A percentile compares a stretch with the other conserved stretches of the same genome.
These are phyloP conservation scores for Scopus umbretta DNA, from an alignment of 2,113 vertebrate genomes.

Conservation along the genomic window DNA sequence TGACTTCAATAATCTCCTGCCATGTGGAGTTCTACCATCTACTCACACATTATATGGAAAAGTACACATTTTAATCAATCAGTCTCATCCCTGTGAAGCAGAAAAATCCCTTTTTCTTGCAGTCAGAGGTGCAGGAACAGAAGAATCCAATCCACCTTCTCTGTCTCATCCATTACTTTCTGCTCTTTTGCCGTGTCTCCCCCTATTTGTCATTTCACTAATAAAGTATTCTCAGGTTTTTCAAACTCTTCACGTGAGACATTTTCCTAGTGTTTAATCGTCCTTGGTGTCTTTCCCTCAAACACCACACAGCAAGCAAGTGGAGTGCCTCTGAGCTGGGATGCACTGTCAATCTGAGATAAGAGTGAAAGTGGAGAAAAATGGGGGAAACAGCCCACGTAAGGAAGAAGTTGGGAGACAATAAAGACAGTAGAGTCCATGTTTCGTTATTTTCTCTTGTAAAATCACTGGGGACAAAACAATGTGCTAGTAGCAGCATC, in stretches of 20 bases:
- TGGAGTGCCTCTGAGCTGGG: background rate
- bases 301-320: background rate
- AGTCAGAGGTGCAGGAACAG: background rate
- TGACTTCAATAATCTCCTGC: background rate
- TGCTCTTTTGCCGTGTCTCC: slow-evolving; percentile 20
- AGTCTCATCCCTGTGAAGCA: background rate
- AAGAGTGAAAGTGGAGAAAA: background rate
- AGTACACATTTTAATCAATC: background rate
- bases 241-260: background rate
- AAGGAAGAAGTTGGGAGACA: background rate
- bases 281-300: background rate
- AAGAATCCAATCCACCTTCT: slow-evolving; percentile 1
- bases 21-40: background rate
- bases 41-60: background rate
- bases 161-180: slow-evolving; percentile 48
- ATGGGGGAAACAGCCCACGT: background rate
- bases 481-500: background rate
- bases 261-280: background rate
- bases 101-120: background rate
- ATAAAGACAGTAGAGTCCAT: background rate
- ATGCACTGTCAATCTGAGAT: background rate
- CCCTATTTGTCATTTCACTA: slow-evolving; percentile 3
- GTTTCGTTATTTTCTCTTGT: background rate
- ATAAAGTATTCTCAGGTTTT: background rate
- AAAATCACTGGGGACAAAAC: background rate